Base-by-base conservation (phyloP, 2,797 vertebrate species). In the Protosalanx chinensis region DNA sequence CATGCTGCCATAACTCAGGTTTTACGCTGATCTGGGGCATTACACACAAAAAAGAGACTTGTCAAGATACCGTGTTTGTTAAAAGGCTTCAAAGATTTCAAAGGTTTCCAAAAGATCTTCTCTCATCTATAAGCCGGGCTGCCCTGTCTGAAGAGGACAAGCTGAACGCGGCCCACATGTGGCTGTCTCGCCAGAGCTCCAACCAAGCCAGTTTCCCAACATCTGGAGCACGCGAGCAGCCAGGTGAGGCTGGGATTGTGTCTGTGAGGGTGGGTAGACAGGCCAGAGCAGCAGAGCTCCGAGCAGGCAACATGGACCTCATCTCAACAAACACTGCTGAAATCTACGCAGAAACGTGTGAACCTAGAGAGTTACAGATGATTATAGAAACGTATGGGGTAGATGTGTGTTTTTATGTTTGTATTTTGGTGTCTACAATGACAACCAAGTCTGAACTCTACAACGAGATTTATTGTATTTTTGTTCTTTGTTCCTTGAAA, bases 401-500 rank as follows among this genome's bases (percentile, higher is more conserved):
- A 0, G 18, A 56, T 56, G 51, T 56, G 5, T 56, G 5, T 56
- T 53, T 29, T 65, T 63, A 27, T 27, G 5, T 72, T 16, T 62
- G 68, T 69, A 71, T 81, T 80, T 72, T 59, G 56, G 27, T 64
- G 49, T 68, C 15, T 70, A 77, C 78, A 72, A 86, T 77, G 72
- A 76, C 67, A 70, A 70, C 77, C 63, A 70, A 27, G 73, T 67
- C 66, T 68, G 68, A 51, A 77, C 74, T 72, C 71, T 1, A 41
- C 23, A 63, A 68, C 6, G 59, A 80, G 85, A 85, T 87, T 86
- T 89, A 86, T 67, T 68, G 84, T 59, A n/a, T 73, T 82, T 90
- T 89, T 27, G n/a, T 27, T 89, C 81, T 86, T 88, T 82, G 70
- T 81, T 82, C 88, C 69, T 3, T 15, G 72, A 86, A 84, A 83